phyloP scores from a whole-genome alignment of 2,113 vertebrate species.

The Brachirus orientalis region DNA sequence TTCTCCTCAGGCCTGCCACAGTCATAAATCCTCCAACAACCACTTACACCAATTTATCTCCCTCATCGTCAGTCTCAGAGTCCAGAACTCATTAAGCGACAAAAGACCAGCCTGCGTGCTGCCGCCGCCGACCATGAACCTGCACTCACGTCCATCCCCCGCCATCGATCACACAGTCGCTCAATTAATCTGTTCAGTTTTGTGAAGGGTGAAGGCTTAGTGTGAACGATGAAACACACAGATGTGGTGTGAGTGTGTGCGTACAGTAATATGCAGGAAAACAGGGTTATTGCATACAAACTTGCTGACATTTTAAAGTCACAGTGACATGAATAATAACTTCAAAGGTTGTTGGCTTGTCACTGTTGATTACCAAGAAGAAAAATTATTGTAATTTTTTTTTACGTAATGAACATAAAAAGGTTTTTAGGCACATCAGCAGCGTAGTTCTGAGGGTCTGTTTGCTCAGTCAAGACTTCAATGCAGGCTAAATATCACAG shows the following conservation, averaged over 20 bases:
- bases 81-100: conserved; percentile 53
- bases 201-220: background rate
- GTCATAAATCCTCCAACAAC: conserved; percentile 61
- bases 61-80: conserved; percentile 24
- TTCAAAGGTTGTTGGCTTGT: no score
- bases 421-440: no score
- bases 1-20: conserved; percentile 10
- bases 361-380: no score
- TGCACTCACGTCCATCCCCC: conserved; percentile 37
- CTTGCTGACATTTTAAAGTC: no score
- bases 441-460: no score
- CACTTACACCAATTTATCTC: conserved; percentile 45
- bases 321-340: no score
- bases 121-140: conserved; percentile 30
- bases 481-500: no score
- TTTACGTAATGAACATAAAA: no score
- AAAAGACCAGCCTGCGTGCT: conserved; percentile 5
- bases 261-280: conserved; percentile 6
- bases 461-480: no score
- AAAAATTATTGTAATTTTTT: no score
- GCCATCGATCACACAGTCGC: conserved; percentile 43
- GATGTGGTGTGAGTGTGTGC: background rate
- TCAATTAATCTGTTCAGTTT: conserved; percentile 17
- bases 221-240: conserved; percentile 11
- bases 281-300: background rate